Conservation (phyloP, 2,888 invertebrate genomes). For the Plebejus argus region DNA sequence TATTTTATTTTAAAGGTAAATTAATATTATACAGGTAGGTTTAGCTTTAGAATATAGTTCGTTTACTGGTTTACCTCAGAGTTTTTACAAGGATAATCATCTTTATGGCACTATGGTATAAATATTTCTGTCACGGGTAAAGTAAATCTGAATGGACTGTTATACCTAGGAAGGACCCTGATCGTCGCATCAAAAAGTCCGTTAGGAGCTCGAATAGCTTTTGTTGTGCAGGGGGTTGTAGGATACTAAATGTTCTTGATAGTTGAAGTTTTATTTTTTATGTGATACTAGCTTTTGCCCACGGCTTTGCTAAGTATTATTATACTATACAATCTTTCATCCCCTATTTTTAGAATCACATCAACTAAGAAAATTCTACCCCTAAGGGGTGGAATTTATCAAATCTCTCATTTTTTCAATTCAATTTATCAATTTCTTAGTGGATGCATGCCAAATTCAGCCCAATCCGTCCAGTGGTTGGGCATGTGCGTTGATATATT, state of each 20-base stretch:
- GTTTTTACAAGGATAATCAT: background rate
- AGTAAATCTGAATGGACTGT: constrained; percentile 39
- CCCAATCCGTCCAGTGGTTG: no score
- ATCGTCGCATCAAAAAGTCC: constrained; percentile 69
- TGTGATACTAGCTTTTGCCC: no score
- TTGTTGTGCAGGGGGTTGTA: constrained; percentile 59
- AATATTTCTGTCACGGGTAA: background rate
- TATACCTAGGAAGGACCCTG: constrained; percentile 67
- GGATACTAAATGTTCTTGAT: constrained; percentile 49
- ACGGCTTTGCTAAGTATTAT: no score
- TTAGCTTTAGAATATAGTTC: background rate
- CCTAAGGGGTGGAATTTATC: no score
- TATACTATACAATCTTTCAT: no score
- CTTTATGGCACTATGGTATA: background rate
- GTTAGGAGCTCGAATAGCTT: constrained; percentile 71
- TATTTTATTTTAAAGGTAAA: no score
- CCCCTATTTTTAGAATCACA: no score
- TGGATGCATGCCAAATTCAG: no score
- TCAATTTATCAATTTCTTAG: no score
- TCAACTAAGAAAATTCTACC: no score
- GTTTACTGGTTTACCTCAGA: background rate
- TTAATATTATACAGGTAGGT: constrained; percentile 17
- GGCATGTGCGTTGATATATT: no score
- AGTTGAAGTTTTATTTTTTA: constrained; percentile 41
- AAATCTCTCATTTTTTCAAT: no score